These are phyloP conservation scores for Botrylloides violaceus DNA, from an alignment of 23 tunicate species.

Conservation along the genomic window DNA sequence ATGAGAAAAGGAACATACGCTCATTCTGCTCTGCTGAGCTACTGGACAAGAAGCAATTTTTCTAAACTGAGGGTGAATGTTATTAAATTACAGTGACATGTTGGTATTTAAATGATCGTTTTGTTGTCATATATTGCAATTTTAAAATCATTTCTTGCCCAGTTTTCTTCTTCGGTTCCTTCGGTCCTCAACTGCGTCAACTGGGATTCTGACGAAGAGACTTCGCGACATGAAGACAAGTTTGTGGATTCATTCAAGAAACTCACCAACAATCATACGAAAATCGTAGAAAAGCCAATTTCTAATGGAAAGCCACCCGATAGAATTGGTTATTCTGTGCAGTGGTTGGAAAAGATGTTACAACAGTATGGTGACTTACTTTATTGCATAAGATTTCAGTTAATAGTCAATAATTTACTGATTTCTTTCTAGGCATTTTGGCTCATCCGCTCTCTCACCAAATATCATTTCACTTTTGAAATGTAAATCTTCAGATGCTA, in stretches of 20 bases:
- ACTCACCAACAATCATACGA: neutral
- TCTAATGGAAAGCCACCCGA: neutral
- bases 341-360: neutral
- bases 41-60: too few species aligned
- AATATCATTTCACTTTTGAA: conserved; percentile 32
- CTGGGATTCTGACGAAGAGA: conserved; percentile 17
- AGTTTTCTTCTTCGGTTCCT: conserved; percentile 11
- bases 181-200: neutral
- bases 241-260: conserved; percentile 15
- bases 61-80: too few species aligned
- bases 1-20: too few species aligned
- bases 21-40: too few species aligned
- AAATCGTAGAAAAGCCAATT: neutral
- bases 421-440: conserved; percentile 20
- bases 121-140: too few species aligned
- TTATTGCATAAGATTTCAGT: too few species aligned
- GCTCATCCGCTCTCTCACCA: conserved; percentile 21
- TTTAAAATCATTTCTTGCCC: too few species aligned
- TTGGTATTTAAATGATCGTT: too few species aligned
- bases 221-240: neutral
- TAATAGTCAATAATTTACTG: too few species aligned
- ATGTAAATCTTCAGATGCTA: conserved; percentile 39
- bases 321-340: neutral
- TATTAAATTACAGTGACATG: too few species aligned
- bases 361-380: neutral